A percentile compares a stretch with the other conserved stretches of the same genome.
Conservation (phyloP, 2,888 invertebrate species). For the Sturmia bella region DNA sequence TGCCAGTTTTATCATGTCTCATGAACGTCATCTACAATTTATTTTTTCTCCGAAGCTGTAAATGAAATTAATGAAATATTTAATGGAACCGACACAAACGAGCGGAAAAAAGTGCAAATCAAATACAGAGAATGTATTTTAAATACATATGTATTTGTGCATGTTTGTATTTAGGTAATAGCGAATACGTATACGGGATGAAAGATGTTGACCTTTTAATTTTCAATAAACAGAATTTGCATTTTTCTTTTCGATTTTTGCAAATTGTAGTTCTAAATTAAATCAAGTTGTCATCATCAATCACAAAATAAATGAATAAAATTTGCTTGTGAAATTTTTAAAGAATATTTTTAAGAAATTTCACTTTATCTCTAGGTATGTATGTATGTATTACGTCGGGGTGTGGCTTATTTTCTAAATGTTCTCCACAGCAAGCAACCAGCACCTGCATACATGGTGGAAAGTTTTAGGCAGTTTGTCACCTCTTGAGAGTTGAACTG, state of each 20-base stretch:
- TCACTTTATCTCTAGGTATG: too few species aligned
- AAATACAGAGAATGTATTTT: neutral
- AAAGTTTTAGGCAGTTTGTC: too few species aligned
- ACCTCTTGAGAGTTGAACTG: too few species aligned
- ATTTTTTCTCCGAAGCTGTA: conserved; percentile 30
- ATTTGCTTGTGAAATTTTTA: neutral
- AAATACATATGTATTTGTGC: too few species aligned
- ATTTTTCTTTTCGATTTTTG: conserved; percentile 2
- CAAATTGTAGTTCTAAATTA: conserved; percentile 7
- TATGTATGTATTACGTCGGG: too few species aligned
- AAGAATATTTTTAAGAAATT: too few species aligned
- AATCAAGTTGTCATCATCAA: conserved; percentile 26
- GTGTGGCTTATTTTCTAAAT: too few species aligned
- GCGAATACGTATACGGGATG: neutral
- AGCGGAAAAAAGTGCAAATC: conserved; percentile 33
- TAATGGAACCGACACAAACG: conserved; percentile 19
- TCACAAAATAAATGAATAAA: conserved; percentile 4
- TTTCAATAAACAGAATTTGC: neutral
- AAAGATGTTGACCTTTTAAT: conserved; percentile 28
- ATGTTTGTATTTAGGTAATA: too few species aligned
- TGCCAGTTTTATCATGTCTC: conserved; percentile 45
- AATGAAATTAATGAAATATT: conserved; percentile 38
- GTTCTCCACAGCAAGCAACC: too few species aligned
- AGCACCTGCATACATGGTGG: too few species aligned
- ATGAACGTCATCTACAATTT: conserved; percentile 21